Conservation (phyloP, 2,797 vertebrate genomes). For the Syngnathus acus region DNA sequence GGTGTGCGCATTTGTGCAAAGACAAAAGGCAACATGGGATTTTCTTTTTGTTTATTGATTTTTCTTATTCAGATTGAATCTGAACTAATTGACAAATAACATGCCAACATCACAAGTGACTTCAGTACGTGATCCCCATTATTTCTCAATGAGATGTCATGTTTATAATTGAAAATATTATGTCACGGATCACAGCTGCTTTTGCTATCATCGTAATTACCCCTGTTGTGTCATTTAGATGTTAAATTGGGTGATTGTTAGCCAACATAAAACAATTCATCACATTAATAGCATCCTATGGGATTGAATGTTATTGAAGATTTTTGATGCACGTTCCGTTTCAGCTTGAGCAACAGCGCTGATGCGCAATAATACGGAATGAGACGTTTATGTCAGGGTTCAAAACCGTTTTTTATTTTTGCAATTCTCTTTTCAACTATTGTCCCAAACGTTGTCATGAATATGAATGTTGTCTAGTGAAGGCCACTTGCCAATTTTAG, state of each 20-base stretch:
- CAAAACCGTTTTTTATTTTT: conserved; percentile 24
- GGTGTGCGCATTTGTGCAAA: too few relatives aligned
- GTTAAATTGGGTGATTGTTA: conserved; percentile 59
- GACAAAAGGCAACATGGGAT: background rate
- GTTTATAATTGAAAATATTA: conserved; percentile 63
- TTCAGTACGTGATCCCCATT: conserved; percentile 60
- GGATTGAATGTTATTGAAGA: conserved; percentile 36
- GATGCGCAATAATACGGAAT: conserved; percentile 25
- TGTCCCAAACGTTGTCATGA: conserved; percentile 49
- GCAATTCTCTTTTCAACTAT: conserved; percentile 18
- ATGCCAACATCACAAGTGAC: conserved; percentile 54
- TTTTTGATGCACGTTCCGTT: conserved; percentile 22
- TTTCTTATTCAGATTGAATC: too few relatives aligned
- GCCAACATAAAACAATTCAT: conserved; percentile 46
- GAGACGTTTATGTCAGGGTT: conserved; percentile 33
- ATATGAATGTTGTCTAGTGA: conserved; percentile 51
- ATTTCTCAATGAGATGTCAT: conserved; percentile 57
- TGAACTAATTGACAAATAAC: conserved; percentile 42
- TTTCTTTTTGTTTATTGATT: background rate
- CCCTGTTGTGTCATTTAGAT: conserved; percentile 58
- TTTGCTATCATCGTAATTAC: conserved; percentile 58
- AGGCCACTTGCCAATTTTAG: conserved; percentile 49
- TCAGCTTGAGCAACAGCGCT: conserved; percentile 19
- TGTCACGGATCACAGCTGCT: conserved; percentile 62
- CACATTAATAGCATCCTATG: conserved; percentile 38